A percentile compares a stretch with the other conserved stretches of the same genome.
Evolutionary conservation across 2,113 vertebrate species (phyloP).

Genomic region (Mormoops blainvillei): DNA sequence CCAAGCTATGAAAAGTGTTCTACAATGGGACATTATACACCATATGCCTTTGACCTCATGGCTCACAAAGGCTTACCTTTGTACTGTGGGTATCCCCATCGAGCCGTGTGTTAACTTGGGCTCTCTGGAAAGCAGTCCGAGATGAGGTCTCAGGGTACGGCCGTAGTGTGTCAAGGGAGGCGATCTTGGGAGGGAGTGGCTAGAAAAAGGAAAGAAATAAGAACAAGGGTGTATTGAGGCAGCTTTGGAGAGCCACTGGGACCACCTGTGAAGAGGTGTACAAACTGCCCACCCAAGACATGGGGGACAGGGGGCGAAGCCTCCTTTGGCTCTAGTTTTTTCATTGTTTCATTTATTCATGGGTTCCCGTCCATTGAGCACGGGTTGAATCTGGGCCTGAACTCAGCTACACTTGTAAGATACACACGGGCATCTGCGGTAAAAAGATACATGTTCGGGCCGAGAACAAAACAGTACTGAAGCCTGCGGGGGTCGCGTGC

Average conservation of each 20-base stretch:
- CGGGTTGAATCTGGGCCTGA: background rate
- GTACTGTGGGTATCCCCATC: too few relatives aligned
- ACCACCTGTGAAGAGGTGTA: background rate
- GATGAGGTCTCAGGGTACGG: fast-evolving
- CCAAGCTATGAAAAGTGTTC: too few relatives aligned
- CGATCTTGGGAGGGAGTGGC: background rate
- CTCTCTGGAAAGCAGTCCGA: background rate
- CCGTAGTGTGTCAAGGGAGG: background rate
- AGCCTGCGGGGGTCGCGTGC: too few relatives aligned
- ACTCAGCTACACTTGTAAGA: fast-evolving
- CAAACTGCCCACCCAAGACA: background rate
- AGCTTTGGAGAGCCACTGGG: background rate
- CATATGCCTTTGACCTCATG: too few relatives aligned
- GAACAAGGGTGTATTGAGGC: background rate
- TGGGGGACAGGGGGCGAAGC: background rate
- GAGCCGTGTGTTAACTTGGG: background rate
- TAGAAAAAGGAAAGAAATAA: background rate
- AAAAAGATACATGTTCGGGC: too few relatives aligned
- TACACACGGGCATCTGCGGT: background rate
- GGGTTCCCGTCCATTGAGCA: background rate
- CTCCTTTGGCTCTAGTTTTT: background rate
- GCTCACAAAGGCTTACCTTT: background rate
- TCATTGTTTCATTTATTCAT: background rate
- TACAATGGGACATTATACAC: background rate
- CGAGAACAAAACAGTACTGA: background rate